Evolutionary conservation across 2,888 invertebrate species (phyloP).

Genomic region (Leucophenga maculata): DNA sequence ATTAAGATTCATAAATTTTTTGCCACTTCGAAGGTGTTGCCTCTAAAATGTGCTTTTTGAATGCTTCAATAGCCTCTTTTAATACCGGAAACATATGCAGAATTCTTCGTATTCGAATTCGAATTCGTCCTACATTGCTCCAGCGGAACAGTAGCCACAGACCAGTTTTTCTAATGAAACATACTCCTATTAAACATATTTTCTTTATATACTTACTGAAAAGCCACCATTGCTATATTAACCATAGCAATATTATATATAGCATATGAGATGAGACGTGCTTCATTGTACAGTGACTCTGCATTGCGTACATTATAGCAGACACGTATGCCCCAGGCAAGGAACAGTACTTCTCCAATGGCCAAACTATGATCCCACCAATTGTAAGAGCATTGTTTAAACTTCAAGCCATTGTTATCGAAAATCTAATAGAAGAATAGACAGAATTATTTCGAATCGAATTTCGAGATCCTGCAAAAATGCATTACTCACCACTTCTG

Average conservation of each 20-base stretch:
- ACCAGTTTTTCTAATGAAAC: too few relatives aligned
- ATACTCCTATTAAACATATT: too few relatives aligned
- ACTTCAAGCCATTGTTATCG: constrained; percentile 84
- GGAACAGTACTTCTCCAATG: constrained; percentile 84
- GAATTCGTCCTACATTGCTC: too few relatives aligned
- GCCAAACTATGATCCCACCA: constrained; percentile 97
- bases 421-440: constrained; percentile 74
- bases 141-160: too few relatives aligned
- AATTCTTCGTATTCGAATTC: too few relatives aligned
- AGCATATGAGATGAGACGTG: constrained; percentile 91
- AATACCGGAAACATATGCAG: too few relatives aligned
- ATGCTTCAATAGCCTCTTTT: too few relatives aligned
- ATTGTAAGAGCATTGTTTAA: constrained; percentile 91
- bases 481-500: constrained; percentile 77
- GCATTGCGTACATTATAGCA: constrained; percentile 92
- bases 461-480: too few relatives aligned
- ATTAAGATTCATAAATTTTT: too few relatives aligned
- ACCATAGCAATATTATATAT: constrained; percentile 95
- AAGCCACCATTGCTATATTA: constrained; percentile 92
- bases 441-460: not conserved
- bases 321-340: constrained; percentile 88
- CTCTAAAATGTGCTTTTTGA: too few relatives aligned
- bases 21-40: too few relatives aligned
- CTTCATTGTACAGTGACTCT: constrained; percentile 94
- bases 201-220: constrained; percentile 85